Conservation (phyloP, 2,797 vertebrate species). For the Tiaroga cobitis region DNA sequence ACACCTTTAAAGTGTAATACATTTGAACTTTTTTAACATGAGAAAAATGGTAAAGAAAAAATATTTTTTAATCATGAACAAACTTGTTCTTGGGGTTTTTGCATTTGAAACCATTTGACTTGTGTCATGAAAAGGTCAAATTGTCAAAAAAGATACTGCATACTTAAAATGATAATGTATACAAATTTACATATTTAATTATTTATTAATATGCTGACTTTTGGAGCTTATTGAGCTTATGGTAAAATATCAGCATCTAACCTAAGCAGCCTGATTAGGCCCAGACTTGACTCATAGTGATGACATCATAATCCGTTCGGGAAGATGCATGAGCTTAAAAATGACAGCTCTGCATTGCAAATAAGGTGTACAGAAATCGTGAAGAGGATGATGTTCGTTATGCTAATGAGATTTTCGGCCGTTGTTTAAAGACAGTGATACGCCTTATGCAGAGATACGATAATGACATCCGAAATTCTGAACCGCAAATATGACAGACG, state of each 20-base stretch:
- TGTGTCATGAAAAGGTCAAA: not conserved
- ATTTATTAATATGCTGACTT: not conserved
- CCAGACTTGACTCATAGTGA: not conserved
- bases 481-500: slow-evolving; percentile 4
- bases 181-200: not conserved
- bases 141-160: not conserved
- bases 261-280: not conserved
- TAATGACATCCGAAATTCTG: not conserved
- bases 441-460: not conserved
- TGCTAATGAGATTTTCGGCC: slow-evolving; percentile 17
- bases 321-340: not conserved
- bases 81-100: not conserved
- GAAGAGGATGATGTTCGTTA: slow-evolving; percentile 45
- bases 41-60: not conserved
- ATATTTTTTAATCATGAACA: not conserved
- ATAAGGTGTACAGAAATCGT: not conserved
- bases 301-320: slow-evolving; percentile 3
- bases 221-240: not conserved
- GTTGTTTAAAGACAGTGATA: slow-evolving; percentile 8
- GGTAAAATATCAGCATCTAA: not conserved
- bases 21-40: not conserved
- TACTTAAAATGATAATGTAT: no score
- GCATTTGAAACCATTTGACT: not conserved
- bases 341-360: slow-evolving; percentile 29
- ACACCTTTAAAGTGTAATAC: not conserved